Conservation (phyloP, 2,113 vertebrate species). For the Rattus norvegicus region DNA sequence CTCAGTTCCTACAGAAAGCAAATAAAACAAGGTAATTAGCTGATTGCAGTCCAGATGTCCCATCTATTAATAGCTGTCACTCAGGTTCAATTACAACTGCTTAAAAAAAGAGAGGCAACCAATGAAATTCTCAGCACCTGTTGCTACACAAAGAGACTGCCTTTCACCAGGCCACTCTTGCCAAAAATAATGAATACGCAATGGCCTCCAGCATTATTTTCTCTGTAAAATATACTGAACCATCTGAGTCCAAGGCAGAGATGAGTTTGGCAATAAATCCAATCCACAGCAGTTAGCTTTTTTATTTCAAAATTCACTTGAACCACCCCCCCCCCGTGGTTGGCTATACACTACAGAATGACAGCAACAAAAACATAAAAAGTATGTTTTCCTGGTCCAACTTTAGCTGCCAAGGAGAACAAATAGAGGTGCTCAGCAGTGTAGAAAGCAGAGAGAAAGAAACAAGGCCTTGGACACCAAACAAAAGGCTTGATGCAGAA, state of each 20-base stretch:
- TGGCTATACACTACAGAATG: neutral
- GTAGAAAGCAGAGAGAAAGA: neutral
- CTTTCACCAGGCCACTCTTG: neutral
- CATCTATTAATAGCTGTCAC: neutral
- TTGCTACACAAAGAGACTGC: neutral
- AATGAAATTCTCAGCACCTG: slow-evolving; percentile 26
- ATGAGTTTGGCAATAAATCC: neutral
- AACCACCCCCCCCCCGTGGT: neutral
- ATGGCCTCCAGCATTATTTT: neutral
- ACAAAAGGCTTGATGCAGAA: neutral
- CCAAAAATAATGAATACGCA: neutral
- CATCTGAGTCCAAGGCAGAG: neutral
- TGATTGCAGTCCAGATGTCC: neutral
- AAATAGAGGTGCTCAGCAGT: neutral
- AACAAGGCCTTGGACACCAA: neutral
- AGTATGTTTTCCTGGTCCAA: neutral
- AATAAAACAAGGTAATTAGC: slow-evolving; percentile 65
- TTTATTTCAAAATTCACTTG: slow-evolving; percentile 25
- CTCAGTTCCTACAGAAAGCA: slow-evolving; percentile 16
- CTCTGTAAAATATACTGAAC: neutral
- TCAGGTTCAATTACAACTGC: slow-evolving; percentile 41
- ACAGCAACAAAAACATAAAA: neutral
- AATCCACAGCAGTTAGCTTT: neutral
- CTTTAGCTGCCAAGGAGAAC: neutral
- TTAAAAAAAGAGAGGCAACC: neutral